These are phyloP conservation scores for Calameuta filiformis DNA, from an alignment of 2,888 invertebrate genomes.

Conservation along the genomic window DNA sequence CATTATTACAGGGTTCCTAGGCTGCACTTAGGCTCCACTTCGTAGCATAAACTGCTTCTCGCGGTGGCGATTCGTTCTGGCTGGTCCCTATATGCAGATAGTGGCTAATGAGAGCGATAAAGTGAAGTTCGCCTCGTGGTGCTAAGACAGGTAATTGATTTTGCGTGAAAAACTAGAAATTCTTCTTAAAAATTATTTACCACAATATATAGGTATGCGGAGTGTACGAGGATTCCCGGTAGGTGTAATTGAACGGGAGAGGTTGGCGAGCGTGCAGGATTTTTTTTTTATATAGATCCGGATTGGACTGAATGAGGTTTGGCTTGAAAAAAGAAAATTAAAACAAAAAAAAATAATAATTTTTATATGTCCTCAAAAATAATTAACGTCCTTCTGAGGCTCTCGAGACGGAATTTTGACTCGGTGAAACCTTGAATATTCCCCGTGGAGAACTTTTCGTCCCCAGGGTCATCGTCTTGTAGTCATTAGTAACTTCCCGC, in stretches of 20 bases:
- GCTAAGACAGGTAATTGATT: not conserved
- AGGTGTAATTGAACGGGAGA: too few species aligned
- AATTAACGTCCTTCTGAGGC: not conserved
- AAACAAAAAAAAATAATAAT: not conserved
- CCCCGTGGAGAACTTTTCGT: not conserved
- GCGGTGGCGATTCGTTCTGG: not conserved
- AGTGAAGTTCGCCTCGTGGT: not conserved
- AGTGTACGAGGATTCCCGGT: not conserved
- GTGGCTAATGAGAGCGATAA: not conserved
- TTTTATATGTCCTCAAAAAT: not conserved
- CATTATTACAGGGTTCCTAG: not conserved
- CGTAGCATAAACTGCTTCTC: not conserved
- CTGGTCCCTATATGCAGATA: not conserved
- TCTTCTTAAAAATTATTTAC: not conserved
- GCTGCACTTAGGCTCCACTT: constrained; percentile 1
- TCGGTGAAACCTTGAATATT: not conserved
- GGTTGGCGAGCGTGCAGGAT: too few species aligned
- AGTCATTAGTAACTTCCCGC: not conserved
- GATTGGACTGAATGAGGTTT: too few species aligned
- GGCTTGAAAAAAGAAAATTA: not conserved
- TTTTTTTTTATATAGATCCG: too few species aligned
- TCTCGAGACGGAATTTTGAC: not conserved
- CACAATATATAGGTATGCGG: not conserved
- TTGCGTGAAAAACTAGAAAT: not conserved
- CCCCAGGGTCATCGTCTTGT: not conserved